A percentile compares a stretch with the other conserved stretches of the same genome.
Conservation (phyloP, 2,888 invertebrate genomes). For the Drosophila stalkeri region DNA sequence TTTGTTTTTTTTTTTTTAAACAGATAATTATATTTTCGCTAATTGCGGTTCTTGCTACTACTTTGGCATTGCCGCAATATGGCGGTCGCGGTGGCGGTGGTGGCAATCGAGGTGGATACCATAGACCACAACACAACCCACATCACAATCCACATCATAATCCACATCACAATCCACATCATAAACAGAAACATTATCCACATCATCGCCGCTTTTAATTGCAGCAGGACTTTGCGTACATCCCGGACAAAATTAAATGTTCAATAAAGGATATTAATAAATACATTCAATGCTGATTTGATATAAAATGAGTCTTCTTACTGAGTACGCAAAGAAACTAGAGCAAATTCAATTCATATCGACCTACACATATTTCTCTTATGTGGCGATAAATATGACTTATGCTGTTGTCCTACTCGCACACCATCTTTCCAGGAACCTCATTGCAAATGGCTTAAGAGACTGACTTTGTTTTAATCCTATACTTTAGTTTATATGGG, state of each 20-base stretch:
- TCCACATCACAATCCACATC: slow-evolving; percentile 17
- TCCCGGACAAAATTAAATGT: not conserved
- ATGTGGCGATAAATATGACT: not conserved
- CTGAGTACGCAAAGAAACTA: not conserved
- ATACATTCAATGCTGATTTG: slow-evolving; percentile 4
- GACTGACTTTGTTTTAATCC: not conserved
- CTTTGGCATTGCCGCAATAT: slow-evolving; percentile 50
- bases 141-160: slow-evolving; percentile 2
- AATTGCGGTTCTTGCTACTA: slow-evolving; percentile 41
- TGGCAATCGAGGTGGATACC: slow-evolving; percentile 13
- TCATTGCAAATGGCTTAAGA: not conserved
- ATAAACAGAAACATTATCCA: slow-evolving; percentile 5
- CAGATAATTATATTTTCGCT: slow-evolving; percentile 52
- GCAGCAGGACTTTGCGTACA: not conserved
- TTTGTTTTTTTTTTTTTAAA: not conserved
- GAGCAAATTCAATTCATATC: not conserved
- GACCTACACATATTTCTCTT: not conserved
- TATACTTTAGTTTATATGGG: too few species aligned
- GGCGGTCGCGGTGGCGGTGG: slow-evolving; percentile 7
- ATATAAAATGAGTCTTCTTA: not conserved
- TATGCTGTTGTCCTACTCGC: not conserved
- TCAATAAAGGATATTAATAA: slow-evolving; percentile 15
- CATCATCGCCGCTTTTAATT: slow-evolving; percentile 8
- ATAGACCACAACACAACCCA: not conserved
- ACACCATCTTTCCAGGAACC: too few species aligned